Evolutionary conservation across 2,113 vertebrate genomes (phyloP), one percentile per base, ranked within the genome.

Genomic region (Cnemophilus loriae): DNA sequence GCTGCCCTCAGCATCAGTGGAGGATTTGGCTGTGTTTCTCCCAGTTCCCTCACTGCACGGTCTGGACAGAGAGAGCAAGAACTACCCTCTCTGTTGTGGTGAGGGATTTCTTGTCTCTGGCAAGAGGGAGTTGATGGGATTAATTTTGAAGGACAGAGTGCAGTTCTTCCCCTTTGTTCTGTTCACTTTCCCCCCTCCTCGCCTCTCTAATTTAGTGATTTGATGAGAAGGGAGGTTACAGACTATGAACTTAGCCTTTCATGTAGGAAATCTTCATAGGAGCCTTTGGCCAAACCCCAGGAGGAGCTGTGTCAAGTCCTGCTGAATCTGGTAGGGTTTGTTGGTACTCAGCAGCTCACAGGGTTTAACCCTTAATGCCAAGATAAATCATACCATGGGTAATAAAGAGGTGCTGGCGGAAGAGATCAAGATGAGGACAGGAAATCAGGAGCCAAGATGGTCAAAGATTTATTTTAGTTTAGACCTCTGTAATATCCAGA

Each of bases 131-230:
- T 57, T 90, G 91, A 86, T 89, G 76, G 80, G 60, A 93, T 96
- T 91, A 41, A 92, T 94, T 93, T 37, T 93, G 82, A 90, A 94
- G 85, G 85, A 70, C 85, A 67, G 65, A 95, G 42, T 37, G 16
- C 0, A 1, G 37, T 80, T 74, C 70, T 93, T 73, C 67, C 57
- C 37, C 70, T 91, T 90, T 89, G 90, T 77, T 96, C 89, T 82
- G 19, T 85, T 93, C 0, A 2, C 53, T 89, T 57, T 24, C 3
- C 41, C 55, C 20, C 17, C 33, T 41, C n/a, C 59, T 69, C 0
- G 1, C 60, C 60, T 86, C 84, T 67, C 53, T 93, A 71, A 79
- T 75, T 87, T 79, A 79, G 78, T 59, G 88, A 88, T 88, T 68
- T 91, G 52, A 92, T 84, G 85, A 87, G 82, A 80, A 92, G 47